Evolutionary conservation across 2,888 invertebrate species (phyloP).

Genomic region (Coronaproctus castanopsis): DNA sequence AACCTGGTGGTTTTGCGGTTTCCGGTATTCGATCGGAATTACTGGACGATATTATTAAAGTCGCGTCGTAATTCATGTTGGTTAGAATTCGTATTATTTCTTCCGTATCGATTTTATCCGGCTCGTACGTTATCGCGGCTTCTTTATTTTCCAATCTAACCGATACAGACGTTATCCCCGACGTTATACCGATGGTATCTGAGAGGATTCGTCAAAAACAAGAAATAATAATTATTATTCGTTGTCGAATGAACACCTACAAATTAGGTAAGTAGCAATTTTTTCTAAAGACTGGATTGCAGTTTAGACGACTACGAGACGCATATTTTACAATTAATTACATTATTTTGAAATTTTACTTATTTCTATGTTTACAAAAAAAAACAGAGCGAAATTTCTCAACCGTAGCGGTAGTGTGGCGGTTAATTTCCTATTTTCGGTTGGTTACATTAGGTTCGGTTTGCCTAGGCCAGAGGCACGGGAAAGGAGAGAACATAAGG

Average conservation of each 20-base stretch:
- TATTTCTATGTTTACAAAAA: too few species aligned
- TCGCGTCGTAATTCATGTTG: slow-evolving; percentile 12
- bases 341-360: too few species aligned
- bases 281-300: not conserved
- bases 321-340: too few species aligned
- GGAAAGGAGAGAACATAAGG: too few species aligned
- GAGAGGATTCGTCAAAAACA: not conserved
- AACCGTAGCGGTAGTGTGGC: too few species aligned
- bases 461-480: too few species aligned
- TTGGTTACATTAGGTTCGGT: too few species aligned
- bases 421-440: too few species aligned
- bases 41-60: not conserved
- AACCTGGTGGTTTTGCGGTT: not conserved
- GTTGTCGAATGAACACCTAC: not conserved
- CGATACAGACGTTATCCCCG: slow-evolving; percentile 11
- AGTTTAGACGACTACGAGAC: too few species aligned
- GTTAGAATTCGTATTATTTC: slow-evolving; percentile 9
- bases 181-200: slow-evolving; percentile 10
- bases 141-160: slow-evolving; percentile 15
- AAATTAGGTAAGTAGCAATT: not conserved
- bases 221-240: not conserved
- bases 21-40: not conserved
- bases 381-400: too few species aligned
- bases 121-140: slow-evolving; percentile 11
- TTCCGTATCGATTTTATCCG: slow-evolving; percentile 6